Conservation (phyloP, 2,797 vertebrate species). For the Halcyon leucocephala region DNA sequence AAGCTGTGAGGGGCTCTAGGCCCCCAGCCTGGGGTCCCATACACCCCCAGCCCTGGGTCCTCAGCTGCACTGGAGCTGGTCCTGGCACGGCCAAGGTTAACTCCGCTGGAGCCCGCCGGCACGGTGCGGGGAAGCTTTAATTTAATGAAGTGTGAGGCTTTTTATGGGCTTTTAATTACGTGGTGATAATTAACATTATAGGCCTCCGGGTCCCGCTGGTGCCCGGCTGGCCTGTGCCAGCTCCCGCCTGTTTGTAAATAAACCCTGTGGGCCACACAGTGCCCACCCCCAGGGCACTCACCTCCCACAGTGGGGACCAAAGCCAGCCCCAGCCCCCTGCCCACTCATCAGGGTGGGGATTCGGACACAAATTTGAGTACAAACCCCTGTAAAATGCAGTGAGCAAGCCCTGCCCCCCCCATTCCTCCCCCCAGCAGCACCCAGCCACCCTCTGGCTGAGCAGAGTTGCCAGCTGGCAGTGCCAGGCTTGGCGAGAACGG, state of each 20-base stretch:
- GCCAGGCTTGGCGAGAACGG: not conserved
- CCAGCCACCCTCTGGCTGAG: not conserved
- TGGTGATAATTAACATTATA: conserved; percentile 79
- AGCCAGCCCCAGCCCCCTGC: not conserved
- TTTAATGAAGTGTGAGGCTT: conserved; percentile 78
- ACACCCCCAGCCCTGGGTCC: rapidly evolving
- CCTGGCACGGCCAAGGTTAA: conserved; percentile 59
- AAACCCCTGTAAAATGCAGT: not conserved
- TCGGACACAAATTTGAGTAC: not conserved
- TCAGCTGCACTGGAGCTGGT: not conserved
- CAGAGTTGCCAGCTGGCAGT: not conserved
- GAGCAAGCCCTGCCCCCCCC: not conserved
- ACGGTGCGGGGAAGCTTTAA: conserved; percentile 60
- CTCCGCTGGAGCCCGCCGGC: not conserved
- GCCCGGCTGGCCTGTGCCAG: conserved; percentile 64
- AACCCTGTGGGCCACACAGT: rapidly evolving
- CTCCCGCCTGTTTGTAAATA: conserved; percentile 69
- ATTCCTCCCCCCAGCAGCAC: not conserved
- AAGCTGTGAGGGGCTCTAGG: rapidly evolving
- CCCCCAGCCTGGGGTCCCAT: not conserved
- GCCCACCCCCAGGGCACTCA: not conserved
- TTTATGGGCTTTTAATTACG: conserved; percentile 81
- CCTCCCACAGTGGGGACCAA: rapidly evolving
- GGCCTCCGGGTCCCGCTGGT: conserved; percentile 55
- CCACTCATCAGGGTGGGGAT: rapidly evolving